These are phyloP conservation scores for Euura saliciscinereae DNA, from an alignment of 1,140 invertebrate genomes.

Conservation along the genomic window DNA sequence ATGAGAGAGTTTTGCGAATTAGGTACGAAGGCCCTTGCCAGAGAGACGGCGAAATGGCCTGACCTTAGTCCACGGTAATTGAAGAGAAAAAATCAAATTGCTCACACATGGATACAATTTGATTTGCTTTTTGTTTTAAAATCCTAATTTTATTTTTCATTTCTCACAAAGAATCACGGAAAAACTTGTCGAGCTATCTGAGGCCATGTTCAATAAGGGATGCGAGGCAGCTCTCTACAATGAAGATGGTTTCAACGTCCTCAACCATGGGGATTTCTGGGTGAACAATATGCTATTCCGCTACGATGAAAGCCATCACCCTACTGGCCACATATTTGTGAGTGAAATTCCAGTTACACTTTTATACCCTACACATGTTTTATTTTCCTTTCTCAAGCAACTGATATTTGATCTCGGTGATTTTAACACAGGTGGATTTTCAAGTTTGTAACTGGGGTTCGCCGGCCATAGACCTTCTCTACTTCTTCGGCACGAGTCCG, in stretches of 20 bases:
- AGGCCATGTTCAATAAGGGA: constrained; percentile 40
- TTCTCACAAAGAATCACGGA: constrained; percentile 45
- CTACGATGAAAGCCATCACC: constrained; percentile 31
- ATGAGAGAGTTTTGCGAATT: constrained; percentile 40
- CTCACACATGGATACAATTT: no score
- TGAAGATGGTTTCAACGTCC: constrained; percentile 61
- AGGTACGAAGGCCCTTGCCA: constrained; percentile 34
- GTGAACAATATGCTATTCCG: constrained; percentile 53
- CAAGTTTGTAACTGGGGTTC: constrained; percentile 40
- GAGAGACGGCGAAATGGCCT: constrained; percentile 48
- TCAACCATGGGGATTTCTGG: constrained; percentile 39
- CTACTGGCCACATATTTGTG: constrained; percentile 42
- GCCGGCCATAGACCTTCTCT: constrained; percentile 44
- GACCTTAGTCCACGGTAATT: constrained; percentile 37
- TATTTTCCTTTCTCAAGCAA: no score
- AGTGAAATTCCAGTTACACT: background rate
- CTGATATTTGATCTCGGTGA: no score
- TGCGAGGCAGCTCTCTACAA: constrained; percentile 31
- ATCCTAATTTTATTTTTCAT: no score
- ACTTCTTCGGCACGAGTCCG: constrained; percentile 37
- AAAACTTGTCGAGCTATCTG: constrained; percentile 50
- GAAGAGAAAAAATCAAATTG: background rate
- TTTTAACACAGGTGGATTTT: constrained; percentile 38
- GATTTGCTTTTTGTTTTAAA: no score
- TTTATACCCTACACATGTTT: no score